These are phyloP conservation scores for Ambastaia sidthimunki DNA, from an alignment of 2,797 vertebrate species.

Conservation along the genomic window DNA sequence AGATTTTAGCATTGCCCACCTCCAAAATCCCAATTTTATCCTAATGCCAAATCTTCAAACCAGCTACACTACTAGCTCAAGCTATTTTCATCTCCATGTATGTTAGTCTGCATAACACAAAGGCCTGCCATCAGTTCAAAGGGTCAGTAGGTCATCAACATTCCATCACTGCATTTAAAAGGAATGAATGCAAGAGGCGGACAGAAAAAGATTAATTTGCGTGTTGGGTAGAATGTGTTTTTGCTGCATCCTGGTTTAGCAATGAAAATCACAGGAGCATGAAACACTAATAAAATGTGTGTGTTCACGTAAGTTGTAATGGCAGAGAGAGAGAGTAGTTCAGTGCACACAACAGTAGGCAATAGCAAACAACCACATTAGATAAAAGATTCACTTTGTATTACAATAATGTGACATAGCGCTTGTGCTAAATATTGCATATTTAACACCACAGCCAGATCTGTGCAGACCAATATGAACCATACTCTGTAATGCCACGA, in stretches of 20 bases:
- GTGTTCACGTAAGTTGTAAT: conserved; percentile 47
- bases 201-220: conserved; percentile 24
- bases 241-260: conserved; percentile 57
- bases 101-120: conserved; percentile 46
- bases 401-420: conserved; percentile 47
- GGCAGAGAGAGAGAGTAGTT: conserved; percentile 35
- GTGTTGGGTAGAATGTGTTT: conserved; percentile 37
- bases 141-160: conserved; percentile 59
- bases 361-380: conserved; percentile 34
- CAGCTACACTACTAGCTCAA: neutral
- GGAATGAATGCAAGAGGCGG: conserved; percentile 31
- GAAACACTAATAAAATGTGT: conserved; percentile 58
- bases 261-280: conserved; percentile 53
- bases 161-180: conserved; percentile 55
- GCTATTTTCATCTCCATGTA: neutral
- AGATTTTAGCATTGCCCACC: neutral
- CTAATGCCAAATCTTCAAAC: neutral
- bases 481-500: conserved; percentile 25
- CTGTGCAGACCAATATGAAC: conserved; percentile 38
- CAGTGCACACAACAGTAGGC: conserved; percentile 38
- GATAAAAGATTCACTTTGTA: conserved; percentile 39
- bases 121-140: conserved; percentile 57
- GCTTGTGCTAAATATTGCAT: conserved; percentile 37
- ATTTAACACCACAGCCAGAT: conserved; percentile 41
- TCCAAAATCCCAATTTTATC: neutral